Evolutionary conservation across 2,888 invertebrate species (phyloP).

Genomic region (Leptinotarsa juncta): DNA sequence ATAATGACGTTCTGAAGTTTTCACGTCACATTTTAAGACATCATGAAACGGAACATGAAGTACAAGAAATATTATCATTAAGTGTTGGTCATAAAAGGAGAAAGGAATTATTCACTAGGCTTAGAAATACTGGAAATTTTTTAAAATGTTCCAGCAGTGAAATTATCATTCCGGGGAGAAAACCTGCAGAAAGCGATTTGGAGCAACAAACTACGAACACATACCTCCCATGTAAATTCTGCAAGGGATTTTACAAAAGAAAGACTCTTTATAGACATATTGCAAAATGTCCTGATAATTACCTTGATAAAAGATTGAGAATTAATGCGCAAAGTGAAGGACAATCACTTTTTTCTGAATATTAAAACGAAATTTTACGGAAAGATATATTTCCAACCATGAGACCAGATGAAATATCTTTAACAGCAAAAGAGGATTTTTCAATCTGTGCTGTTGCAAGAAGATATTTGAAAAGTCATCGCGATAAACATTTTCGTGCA

Average conservation of each 20-base stretch:
- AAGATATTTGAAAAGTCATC: conserved; percentile 34
- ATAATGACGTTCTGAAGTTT: not conserved
- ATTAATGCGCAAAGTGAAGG: too few relatives aligned
- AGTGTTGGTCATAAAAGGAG: not conserved
- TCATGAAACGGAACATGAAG: not conserved
- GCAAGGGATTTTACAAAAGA: too few relatives aligned
- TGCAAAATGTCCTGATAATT: too few relatives aligned
- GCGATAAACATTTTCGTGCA: conserved; percentile 31
- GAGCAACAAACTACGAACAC: too few relatives aligned
- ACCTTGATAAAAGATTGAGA: too few relatives aligned
- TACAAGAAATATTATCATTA: not conserved
- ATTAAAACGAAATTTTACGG: too few relatives aligned
- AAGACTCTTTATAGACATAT: too few relatives aligned
- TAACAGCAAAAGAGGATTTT: conserved; percentile 25
- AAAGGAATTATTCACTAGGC: conserved; percentile 5
- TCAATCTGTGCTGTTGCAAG: conserved; percentile 30
- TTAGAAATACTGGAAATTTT: conserved; percentile 16
- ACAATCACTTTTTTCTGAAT: too few relatives aligned
- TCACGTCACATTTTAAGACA: conserved; percentile 14
- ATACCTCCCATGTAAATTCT: too few relatives aligned
- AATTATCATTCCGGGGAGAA: not conserved
- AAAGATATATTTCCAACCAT: conserved; percentile 17
- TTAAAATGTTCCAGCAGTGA: not conserved
- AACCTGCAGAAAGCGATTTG: not conserved
- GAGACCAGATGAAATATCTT: conserved; percentile 26